Percentiles rank a stretch among this genome's conserved stretches.
Evolutionary conservation across 2,888 invertebrate genomes (phyloP).

Genomic region (Pogonocherus hispidulus): DNA sequence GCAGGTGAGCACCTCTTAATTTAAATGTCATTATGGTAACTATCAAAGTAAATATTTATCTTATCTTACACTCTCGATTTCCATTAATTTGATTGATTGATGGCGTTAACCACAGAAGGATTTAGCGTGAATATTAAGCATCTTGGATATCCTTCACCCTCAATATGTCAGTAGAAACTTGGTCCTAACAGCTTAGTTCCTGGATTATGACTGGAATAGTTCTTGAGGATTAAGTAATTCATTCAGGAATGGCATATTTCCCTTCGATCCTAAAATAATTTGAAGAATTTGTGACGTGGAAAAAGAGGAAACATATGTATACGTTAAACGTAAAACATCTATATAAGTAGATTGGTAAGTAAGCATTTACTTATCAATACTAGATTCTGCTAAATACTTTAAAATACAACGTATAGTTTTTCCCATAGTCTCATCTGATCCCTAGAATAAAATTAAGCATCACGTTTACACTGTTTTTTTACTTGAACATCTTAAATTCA

Average conservation of each 20-base stretch:
- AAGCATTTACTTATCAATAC: no score
- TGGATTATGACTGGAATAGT: constrained; percentile 1
- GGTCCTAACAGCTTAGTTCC: not conserved
- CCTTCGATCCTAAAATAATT: not conserved
- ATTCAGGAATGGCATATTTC: not conserved
- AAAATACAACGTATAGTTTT: no score
- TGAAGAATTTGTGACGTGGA: not conserved
- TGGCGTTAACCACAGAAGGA: not conserved
- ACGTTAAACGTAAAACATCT: no score
- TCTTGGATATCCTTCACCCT: not conserved
- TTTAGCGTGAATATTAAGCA: constrained; percentile 8
- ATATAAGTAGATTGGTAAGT: no score
- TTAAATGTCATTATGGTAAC: not conserved
- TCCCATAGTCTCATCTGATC: no score
- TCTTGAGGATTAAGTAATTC: not conserved
- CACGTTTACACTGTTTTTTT: no score
- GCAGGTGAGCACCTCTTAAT: not conserved
- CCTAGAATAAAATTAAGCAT: no score
- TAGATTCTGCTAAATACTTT: no score
- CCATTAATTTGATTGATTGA: constrained; percentile 11
- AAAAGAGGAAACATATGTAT: no score
- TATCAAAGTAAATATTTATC: not conserved
- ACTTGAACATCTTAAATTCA: no score
- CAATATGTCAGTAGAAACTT: constrained; percentile 2
- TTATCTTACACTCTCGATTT: not conserved